Evolutionary conservation across 2,888 invertebrate genomes (phyloP).

Genomic region (Taphrorychus bicolor): DNA sequence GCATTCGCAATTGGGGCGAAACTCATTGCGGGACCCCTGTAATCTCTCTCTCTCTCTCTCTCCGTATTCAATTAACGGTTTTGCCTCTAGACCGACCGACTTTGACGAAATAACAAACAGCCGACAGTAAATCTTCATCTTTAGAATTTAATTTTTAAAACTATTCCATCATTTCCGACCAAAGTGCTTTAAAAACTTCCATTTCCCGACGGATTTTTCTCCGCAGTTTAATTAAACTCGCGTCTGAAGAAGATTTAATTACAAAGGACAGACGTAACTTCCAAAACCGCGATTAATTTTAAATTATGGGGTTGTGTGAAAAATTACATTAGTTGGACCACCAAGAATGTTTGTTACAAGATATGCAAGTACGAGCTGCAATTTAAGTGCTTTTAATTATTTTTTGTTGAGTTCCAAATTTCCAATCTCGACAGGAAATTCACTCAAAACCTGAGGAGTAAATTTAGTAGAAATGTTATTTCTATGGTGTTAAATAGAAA

Average conservation of each 20-base stretch:
- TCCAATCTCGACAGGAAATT: too few species aligned
- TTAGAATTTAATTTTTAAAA: slow-evolving; percentile 13
- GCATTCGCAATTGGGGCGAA: background rate
- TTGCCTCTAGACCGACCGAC: background rate
- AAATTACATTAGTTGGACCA: too few species aligned
- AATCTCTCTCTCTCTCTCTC: background rate
- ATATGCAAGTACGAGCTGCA: too few species aligned
- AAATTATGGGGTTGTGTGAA: slow-evolving; percentile 18
- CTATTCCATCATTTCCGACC: slow-evolving; percentile 26
- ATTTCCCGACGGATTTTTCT: slow-evolving; percentile 26
- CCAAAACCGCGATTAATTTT: slow-evolving; percentile 20
- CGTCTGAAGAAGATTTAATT: slow-evolving; percentile 32
- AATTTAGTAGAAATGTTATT: too few species aligned
- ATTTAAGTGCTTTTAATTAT: too few species aligned
- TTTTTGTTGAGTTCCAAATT: too few species aligned
- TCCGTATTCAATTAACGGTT: background rate
- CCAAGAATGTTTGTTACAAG: too few species aligned
- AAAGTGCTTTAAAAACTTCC: slow-evolving; percentile 28
- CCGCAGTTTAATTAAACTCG: slow-evolving; percentile 32
- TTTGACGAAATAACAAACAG: background rate
- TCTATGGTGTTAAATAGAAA: too few species aligned
- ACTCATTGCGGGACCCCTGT: background rate
- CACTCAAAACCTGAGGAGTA: too few species aligned
- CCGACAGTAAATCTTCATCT: slow-evolving; percentile 6
- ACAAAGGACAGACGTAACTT: slow-evolving; percentile 32